Conservation (phyloP, 2,113 vertebrate genomes). For the Heteronetta atricapilla region DNA sequence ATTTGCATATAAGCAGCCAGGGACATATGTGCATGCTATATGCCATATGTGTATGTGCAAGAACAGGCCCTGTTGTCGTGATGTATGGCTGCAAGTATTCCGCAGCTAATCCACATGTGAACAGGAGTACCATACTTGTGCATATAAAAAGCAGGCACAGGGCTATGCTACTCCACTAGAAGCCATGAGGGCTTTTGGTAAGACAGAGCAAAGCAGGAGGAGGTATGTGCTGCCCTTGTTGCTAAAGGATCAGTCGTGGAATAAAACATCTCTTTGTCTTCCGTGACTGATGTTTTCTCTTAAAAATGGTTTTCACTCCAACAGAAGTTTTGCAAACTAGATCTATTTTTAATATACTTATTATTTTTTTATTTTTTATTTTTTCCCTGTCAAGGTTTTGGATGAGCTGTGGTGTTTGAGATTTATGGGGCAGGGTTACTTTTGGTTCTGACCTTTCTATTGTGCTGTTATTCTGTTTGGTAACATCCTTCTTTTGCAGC, state of each 20-base stretch:
- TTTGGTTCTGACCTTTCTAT: not conserved
- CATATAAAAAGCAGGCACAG: not conserved
- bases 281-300: not conserved
- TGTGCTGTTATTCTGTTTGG: not conserved
- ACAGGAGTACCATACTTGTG: not conserved
- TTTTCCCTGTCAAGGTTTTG: not conserved
- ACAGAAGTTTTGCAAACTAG: not conserved
- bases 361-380: not conserved
- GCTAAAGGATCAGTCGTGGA: not conserved
- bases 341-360: not conserved
- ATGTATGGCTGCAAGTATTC: not conserved
- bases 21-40: not conserved
- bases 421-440: not conserved
- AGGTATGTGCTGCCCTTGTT: not conserved
- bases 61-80: not conserved
- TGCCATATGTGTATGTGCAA: not conserved
- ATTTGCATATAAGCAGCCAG: not conserved
- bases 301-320: not conserved
- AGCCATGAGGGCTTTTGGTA: not conserved
- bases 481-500: not conserved
- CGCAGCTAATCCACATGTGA: accelerated
- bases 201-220: not conserved
- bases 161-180: not conserved
- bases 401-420: not conserved
- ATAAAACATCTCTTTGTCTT: not conserved